Percentiles rank a stretch among this genome's conserved stretches.
Evolutionary conservation across 2,888 invertebrate species (phyloP).

Genomic region (Cheilosia soror): DNA sequence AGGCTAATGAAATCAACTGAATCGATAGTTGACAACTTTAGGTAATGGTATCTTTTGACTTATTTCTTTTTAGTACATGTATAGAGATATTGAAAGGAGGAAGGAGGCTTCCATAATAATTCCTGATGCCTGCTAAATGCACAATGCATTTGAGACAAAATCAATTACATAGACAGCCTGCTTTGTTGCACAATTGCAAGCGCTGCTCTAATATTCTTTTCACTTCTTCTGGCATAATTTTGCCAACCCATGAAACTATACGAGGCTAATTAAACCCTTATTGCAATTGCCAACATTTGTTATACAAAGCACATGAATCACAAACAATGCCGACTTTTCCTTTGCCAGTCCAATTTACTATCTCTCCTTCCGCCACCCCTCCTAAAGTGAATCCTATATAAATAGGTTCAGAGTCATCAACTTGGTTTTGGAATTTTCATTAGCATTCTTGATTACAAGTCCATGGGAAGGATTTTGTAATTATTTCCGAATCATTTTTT

Average conservation of each 20-base stretch:
- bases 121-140: no score
- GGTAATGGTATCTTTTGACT: neutral
- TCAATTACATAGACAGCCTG: no score
- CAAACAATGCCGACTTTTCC: neutral
- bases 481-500: conserved; percentile 75
- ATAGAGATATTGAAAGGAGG: conserved; percentile 60
- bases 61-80: neutral
- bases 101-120: no score
- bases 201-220: neutral
- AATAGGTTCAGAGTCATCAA: conserved; percentile 69
- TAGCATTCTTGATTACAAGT: conserved; percentile 71
- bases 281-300: neutral
- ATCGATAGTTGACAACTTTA: neutral
- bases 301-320: neutral
- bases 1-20: neutral
- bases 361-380: neutral
- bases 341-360: neutral
- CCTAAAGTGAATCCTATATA: conserved; percentile 15
- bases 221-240: neutral
- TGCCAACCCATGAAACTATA: neutral
- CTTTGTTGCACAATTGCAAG: no score
- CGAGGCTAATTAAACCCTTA: neutral
- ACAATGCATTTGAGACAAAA: no score
- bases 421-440: conserved; percentile 75
- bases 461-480: conserved; percentile 67